Evolutionary conservation across 2,797 vertebrate species (phyloP), one percentile per base, ranked within the genome.

Genomic region (Acanthiza pusilla): DNA sequence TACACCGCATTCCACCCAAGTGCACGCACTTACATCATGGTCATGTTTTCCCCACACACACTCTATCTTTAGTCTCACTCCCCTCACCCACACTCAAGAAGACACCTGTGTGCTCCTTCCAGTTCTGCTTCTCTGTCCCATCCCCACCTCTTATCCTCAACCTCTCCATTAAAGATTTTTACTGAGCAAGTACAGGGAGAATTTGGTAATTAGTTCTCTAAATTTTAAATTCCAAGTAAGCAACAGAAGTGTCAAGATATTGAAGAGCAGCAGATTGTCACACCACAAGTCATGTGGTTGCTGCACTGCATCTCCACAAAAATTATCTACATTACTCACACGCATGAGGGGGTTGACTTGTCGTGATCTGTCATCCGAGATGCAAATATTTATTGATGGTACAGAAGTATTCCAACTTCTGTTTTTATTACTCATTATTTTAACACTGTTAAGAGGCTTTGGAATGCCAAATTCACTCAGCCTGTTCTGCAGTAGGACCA

Each of bases 311-410:
- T 85, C 60, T 85, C 68, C 79, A 91, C 48, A 92, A 87, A 89
- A 93, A 88, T 87, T 77, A 79, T 86, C 77, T 89, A 47, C 77
- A 85, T 93, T 96, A 89, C 78, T 91, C 88, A 96, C n/a, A 73
- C 34, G 17, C 11, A 73, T 32, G 74, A 96, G 92, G 92, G 81
- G 61, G 93, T 67, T 96, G 92, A 85, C 86, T 91, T 91, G 71
- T 91, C 34, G 0, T 92, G 84, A 96, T 95, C 94, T 79, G 84
- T 91, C 84, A 97, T 85, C 50, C 23, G 11, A 92, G 45, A 79
- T 85, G 87, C 81, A 95, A 94, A 94, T 93, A 95, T 93, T 95
- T 96, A 93, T 76, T 70, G 92, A 94, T 54, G 42, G 72, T 32
- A 68, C 20, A 85, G 55, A 94, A 94, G 54, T 85, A 92, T 40